Evolutionary conservation across 2,888 invertebrate species (phyloP).

Genomic region (Nomada fucata): DNA sequence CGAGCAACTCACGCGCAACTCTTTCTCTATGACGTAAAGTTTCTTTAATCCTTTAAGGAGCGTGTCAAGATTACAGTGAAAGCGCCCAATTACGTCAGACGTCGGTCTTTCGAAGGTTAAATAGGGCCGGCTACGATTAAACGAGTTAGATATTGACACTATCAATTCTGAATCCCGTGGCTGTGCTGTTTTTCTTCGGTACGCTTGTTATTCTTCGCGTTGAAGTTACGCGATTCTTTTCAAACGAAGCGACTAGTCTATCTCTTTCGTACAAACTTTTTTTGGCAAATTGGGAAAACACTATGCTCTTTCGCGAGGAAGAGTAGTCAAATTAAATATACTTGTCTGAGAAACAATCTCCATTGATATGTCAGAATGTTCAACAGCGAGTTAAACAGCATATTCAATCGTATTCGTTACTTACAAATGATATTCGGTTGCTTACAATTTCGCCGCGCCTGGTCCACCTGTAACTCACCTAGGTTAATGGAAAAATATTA

Average conservation of each 20-base stretch:
- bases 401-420: too few relatives aligned
- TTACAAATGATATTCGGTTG: too few relatives aligned
- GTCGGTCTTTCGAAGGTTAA: slow-evolving; percentile 40
- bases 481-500: too few relatives aligned
- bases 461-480: too few relatives aligned
- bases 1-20: slow-evolving; percentile 9
- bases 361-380: too few relatives aligned
- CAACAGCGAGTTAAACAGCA: too few relatives aligned
- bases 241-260: neutral
- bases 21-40: slow-evolving; percentile 16
- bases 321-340: neutral
- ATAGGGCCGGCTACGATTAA: slow-evolving; percentile 44
- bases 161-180: slow-evolving; percentile 18
- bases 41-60: slow-evolving; percentile 51
- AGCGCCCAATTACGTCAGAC: slow-evolving; percentile 33
- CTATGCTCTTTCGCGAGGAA: neutral
- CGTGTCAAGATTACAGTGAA: slow-evolving; percentile 7
- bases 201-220: slow-evolving; percentile 2
- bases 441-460: too few relatives aligned
- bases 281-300: neutral
- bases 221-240: neutral
- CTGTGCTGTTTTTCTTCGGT: neutral
- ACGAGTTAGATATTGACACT: slow-evolving; percentile 36
- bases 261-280: neutral
- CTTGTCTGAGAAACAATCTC: too few relatives aligned